Evolutionary conservation across 2,797 vertebrate species (phyloP), one percentile per base, ranked within the genome.

Genomic region (Melopsittacus undulatus): DNA sequence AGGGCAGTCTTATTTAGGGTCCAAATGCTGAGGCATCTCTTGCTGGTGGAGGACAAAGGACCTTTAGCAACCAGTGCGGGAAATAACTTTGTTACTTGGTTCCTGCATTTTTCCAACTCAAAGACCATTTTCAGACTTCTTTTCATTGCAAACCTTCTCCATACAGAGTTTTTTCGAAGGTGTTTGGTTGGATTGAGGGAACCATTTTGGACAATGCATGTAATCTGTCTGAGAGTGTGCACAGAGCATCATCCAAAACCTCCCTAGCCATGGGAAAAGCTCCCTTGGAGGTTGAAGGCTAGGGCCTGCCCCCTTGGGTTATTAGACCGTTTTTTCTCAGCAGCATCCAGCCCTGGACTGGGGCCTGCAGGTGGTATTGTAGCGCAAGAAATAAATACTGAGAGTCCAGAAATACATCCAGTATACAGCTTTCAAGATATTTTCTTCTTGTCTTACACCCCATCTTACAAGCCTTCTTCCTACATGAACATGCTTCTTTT

Each of bases 281-380:
- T 63, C 40, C 34, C 8, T 1, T 15, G 61, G 77, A 76, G 13
- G 6, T 13, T 6, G 14, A 68, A 26, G 16, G 29, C 27, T 61
- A 38, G 51, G 51, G 76, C 18, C 29, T 93, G 52, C 40, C 56
- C 66, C 46, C 21, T 45, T 9, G 9, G 79, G 9, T 32, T 88
- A 7, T 12, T 19, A 63, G 32, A 29, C 5, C 24, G 7, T 68
- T 42, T 89, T 57, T 67, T 24, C 56, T 64, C 66, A 80, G 83
- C 91, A 72, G 64, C 0, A 1, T 76, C 91, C 64, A 49, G 56
- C 67, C 95, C 63, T 34, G 48, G 29, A 16, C 68, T 70, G 64
- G 90, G 64, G 49, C 93, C 88, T 97, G 94, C 95, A 95, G 93
- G 95, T 96, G 96, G 95, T 97, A 96, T 96, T 87, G 94, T 66